Base-by-base conservation (phyloP, 2,888 invertebrate species). In the Chrysolina haemoptera region DNA sequence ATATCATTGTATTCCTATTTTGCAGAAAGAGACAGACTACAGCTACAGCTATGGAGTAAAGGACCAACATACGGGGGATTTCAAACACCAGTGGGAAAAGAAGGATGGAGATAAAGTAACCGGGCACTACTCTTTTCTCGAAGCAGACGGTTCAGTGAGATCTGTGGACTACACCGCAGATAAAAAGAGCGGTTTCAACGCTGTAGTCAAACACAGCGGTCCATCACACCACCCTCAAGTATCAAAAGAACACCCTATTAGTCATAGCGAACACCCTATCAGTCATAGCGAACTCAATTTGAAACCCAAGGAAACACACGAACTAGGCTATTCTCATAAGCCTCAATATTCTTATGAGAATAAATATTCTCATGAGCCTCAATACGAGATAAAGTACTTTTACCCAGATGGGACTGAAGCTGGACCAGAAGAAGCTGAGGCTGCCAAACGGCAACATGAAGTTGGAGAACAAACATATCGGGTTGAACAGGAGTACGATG, bases 91-190 rank as follows among this genome's bases (percentile, higher is more conserved):
- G 74, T 92, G 91, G 91, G 92, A 92, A 84, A 88, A 90, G 67
- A 91, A 91, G 83, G 89, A 91, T 82, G 92, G 92, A 81, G 90
- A 91, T 84, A 89, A 88, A 79, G 90, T 92, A 40, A 90, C 89
- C 87, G 92, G 92, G 82, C 91, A 91, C 84, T 94, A 94, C 84
- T 93, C 93, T 80, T 88, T 93, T 20, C 84, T 93, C 65, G 93
- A 93, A 85, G 91, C 93, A 48, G 93, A 93, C 82, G 93, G 93
- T 64, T 89, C 91, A 63, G 88, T 90, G 74, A 88, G 92, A 80
- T 89, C 90, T 50, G 92, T 92, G 35, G 90, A 92, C 80, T 92
- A 92, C 84, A 90, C 91, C 35, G 90, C 91, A 20, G 90, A 91
- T 70, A 90, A 90, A 11, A 88, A 90, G 67, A 88, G 87, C 65